Conservation (phyloP, 37 sponge, comb jelly and placozoan species). For the Diacarnus erythraeanus region DNA sequence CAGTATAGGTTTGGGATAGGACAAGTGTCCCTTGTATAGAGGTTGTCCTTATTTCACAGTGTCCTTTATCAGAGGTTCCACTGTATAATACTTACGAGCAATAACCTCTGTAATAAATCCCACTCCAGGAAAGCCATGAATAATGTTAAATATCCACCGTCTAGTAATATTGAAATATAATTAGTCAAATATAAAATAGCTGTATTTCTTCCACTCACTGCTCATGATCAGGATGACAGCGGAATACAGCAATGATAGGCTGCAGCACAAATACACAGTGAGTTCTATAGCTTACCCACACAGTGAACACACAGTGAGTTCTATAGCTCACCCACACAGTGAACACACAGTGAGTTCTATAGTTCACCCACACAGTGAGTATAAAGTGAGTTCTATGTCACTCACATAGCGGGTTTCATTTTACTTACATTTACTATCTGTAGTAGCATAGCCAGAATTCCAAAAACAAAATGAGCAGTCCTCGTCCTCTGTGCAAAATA, state of each 20-base stretch:
- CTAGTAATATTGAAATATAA: too few relatives aligned
- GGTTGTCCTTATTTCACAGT: too few relatives aligned
- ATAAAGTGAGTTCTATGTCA: too few relatives aligned
- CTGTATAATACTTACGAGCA: slow-evolving; percentile 60
- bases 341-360: too few relatives aligned
- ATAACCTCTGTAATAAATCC: slow-evolving; percentile 34
- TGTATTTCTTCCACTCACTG: too few relatives aligned
- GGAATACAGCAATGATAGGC: slow-evolving; percentile 57
- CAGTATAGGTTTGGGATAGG: too few relatives aligned
- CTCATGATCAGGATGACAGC: slow-evolving; percentile 45
- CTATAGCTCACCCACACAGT: too few relatives aligned
- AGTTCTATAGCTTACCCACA: too few relatives aligned
- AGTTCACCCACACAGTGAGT: too few relatives aligned
- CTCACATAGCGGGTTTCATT: not conserved
- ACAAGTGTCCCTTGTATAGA: too few relatives aligned
- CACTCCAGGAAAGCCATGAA: slow-evolving; percentile 46
- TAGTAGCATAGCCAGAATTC: slow-evolving; percentile 43
- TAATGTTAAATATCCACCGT: slow-evolving; percentile 59
- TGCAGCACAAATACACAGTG: slow-evolving; percentile 15
- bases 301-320: too few relatives aligned
- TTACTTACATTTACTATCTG: slow-evolving; percentile 67
- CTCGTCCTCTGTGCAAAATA: not conserved
- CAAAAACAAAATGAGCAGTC: slow-evolving; percentile 52
- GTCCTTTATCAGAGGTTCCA: too few relatives aligned
- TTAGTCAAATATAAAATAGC: not conserved